Base-by-base conservation (phyloP, 2,888 invertebrate species). In the Acrobasis repandana region DNA sequence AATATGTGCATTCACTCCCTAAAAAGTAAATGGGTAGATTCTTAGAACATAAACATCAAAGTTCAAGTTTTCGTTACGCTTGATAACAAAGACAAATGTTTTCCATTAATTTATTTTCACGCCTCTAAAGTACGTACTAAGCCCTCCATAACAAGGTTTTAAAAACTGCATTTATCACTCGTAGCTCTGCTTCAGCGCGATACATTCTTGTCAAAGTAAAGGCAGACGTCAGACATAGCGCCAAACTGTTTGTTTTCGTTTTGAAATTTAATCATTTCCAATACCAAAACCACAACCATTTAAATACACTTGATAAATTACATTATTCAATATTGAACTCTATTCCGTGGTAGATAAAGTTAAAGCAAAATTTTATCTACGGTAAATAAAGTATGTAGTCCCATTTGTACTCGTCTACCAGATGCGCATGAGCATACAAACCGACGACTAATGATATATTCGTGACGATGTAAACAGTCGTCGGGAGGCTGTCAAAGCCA, bases 391-490 rank as follows among this genome's bases (percentile, higher is more conserved):
- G 47, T 48, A 63, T 67, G 65, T 61, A 48, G 18, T 49, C 52
- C 68, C 72, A 72, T 73, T 72, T 74, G 73, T 82, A 86, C 80
- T 73, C 76, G 74, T 85, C 74, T 70, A 75, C 83, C 90, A 92
- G 88, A 90, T 91, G 91, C 80, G 80, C 74, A 62, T 67, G 72
- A 77, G 77, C 76, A 76, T 75, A 74, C 70, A 79, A 79, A 77
- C 78, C 82, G 86, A 80, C 85, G 84, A 89, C 92, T 92, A 91
- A 92, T 91, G 90, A 88, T 83, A 82, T 74, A 80, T 75, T 72
- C 77, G 86, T 80, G 91, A 88, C 84, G 90, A 91, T 85, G 86
- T 89, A 86, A 88, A 85, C 87, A 88, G 80, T 88, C 85, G 79
- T 77, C 83, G 78, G 77, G 70, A 74, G 67, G 72, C 83, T 88